A percentile compares a stretch with the other conserved stretches of the same genome.
Conservation (phyloP, 2,888 invertebrate species). For the Himalopsyche kuldschensis region DNA sequence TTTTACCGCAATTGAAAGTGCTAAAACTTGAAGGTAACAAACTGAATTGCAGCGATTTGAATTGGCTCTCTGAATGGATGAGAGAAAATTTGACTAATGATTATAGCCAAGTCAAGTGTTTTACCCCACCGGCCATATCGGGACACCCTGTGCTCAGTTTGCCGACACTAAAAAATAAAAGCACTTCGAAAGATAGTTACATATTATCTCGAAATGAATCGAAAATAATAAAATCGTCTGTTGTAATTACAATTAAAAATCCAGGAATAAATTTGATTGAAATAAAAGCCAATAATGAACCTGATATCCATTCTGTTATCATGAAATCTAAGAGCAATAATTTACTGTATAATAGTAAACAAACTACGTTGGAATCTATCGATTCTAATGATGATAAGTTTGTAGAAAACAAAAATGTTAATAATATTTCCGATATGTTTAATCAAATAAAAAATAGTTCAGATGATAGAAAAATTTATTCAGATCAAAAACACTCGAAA, state of each 20-base stretch:
- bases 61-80: constrained; percentile 73
- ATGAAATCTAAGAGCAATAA: neutral
- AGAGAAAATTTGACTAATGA: constrained; percentile 52
- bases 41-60: constrained; percentile 68
- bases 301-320: neutral
- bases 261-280: neutral
- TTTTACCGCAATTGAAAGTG: constrained; percentile 68
- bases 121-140: constrained; percentile 47
- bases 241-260: neutral
- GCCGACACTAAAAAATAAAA: constrained; percentile 24
- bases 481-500: neutral
- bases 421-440: neutral
- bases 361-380: neutral
- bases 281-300: neutral
- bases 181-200: neutral
- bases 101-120: constrained; percentile 50
- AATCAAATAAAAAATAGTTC: neutral
- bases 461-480: neutral
- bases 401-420: neutral
- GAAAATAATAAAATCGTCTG: neutral
- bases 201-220: neutral
- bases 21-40: constrained; percentile 71
- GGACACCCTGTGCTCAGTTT: constrained; percentile 48
- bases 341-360: neutral
- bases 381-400: neutral